Evolutionary conservation across 2,797 vertebrate species (phyloP).

Genomic region (Ispidina picta): DNA sequence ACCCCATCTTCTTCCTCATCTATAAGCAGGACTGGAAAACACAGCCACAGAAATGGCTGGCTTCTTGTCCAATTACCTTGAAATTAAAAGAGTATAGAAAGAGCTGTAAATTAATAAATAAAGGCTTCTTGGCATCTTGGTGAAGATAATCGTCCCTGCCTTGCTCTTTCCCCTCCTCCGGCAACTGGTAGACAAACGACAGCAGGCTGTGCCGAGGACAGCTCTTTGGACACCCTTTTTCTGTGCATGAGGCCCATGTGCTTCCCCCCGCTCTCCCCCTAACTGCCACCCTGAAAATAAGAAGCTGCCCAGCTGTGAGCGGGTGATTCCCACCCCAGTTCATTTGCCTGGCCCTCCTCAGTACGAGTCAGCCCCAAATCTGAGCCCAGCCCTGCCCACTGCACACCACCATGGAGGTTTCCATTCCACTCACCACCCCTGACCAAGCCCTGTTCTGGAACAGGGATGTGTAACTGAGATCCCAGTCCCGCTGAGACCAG

Average conservation of each 20-base stretch:
- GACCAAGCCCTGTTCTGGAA: background rate
- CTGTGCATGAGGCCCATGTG: background rate
- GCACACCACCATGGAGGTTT: background rate
- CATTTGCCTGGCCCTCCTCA: background rate
- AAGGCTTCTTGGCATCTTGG: too few relatives aligned
- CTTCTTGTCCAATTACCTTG: too few relatives aligned
- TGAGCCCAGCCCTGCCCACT: background rate
- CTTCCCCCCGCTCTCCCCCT: background rate
- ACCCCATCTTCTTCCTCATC: background rate
- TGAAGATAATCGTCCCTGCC: too few relatives aligned
- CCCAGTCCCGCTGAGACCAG: background rate
- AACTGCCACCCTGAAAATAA: background rate
- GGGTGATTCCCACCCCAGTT: background rate
- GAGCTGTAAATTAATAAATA: too few relatives aligned
- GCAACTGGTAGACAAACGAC: too few relatives aligned
- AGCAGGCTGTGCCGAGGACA: background rate
- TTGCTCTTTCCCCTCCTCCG: too few relatives aligned
- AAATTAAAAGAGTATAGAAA: too few relatives aligned
- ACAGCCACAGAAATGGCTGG: background rate
- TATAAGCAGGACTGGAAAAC: background rate
- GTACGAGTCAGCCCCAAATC: background rate
- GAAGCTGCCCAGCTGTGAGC: background rate
- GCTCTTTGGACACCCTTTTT: background rate
- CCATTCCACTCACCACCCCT: accelerated
- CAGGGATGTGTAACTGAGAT: background rate